These are phyloP conservation scores for Orthosia incerta DNA, from an alignment of 2,888 invertebrate genomes.

Conservation along the genomic window DNA sequence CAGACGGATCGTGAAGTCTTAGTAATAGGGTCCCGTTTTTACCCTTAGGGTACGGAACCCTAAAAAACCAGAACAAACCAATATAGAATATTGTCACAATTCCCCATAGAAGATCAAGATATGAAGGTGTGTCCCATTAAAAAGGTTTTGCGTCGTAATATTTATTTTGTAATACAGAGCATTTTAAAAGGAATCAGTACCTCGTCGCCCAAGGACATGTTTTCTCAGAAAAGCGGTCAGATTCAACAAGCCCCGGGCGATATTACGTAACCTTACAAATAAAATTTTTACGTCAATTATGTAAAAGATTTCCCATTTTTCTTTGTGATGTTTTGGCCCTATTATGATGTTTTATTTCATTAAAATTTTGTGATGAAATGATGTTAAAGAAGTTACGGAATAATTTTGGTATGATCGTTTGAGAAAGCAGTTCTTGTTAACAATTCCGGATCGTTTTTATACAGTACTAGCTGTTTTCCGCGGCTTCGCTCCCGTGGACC, in stretches of 20 bases:
- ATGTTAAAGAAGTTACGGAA: constrained; percentile 3
- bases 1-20: too few relatives aligned
- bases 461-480: too few relatives aligned
- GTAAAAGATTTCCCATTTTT: constrained; percentile 33
- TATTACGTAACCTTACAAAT: constrained; percentile 44
- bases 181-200: constrained; percentile 29
- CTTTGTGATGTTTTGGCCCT: constrained; percentile 25
- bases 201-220: constrained; percentile 12
- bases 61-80: neutral
- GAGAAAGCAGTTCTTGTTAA: neutral
- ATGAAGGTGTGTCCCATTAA: constrained; percentile 30
- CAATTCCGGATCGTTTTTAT: neutral
- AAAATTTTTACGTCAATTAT: constrained; percentile 42
- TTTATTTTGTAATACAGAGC: constrained; percentile 37
- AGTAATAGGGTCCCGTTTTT: too few relatives aligned
- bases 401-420: neutral
- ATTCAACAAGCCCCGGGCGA: constrained; percentile 14
- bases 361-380: constrained; percentile 30
- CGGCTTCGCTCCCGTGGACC: too few relatives aligned
- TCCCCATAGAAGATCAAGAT: constrained; percentile 3
- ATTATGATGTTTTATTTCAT: constrained; percentile 41
- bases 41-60: too few relatives aligned
- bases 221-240: constrained; percentile 38
- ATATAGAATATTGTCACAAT: neutral
- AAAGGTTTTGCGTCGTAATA: constrained; percentile 33